Evolutionary conservation across 2,888 invertebrate species (phyloP).

Genomic region (Metalampra italica): DNA sequence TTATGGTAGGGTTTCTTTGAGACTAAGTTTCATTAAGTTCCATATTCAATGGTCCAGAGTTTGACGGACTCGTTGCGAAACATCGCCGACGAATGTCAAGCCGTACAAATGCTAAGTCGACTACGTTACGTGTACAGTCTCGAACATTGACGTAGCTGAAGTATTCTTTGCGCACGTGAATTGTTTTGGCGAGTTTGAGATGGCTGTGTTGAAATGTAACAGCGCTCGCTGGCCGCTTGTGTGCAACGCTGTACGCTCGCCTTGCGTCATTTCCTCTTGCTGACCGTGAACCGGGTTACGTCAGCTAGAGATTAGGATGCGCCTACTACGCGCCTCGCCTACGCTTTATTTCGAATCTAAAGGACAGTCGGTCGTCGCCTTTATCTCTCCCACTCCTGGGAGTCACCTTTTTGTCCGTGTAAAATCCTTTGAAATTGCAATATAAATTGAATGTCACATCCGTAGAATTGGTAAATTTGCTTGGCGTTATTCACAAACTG

Average conservation of each 20-base stretch:
- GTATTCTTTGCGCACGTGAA: constrained; percentile 33
- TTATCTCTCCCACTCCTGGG: constrained; percentile 8
- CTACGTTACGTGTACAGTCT: background rate
- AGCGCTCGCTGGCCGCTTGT: constrained; percentile 15
- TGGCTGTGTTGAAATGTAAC: constrained; percentile 42
- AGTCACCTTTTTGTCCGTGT: background rate
- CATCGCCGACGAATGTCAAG: constrained; percentile 23
- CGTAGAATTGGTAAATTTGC: background rate
- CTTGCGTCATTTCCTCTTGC: constrained; percentile 75
- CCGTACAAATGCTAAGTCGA: constrained; percentile 19
- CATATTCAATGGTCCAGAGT: constrained; percentile 20
- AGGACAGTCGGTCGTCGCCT: constrained; percentile 48
- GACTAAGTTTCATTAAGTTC: constrained; percentile 25
- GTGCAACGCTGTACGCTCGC: constrained; percentile 45
- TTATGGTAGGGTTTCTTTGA: constrained; percentile 3
- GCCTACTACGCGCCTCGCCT: constrained; percentile 33
- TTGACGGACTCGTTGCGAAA: constrained; percentile 17
- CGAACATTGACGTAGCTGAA: constrained; percentile 12
- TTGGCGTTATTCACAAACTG: background rate
- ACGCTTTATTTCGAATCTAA: constrained; percentile 32
- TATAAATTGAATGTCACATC: background rate
- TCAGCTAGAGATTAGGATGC: constrained; percentile 64
- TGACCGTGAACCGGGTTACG: constrained; percentile 75
- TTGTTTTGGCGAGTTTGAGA: constrained; percentile 53
- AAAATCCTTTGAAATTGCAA: background rate